A percentile compares a stretch with the other conserved stretches of the same genome.
Conservation (phyloP, 2,113 vertebrate species). For the Lepus timidus region DNA sequence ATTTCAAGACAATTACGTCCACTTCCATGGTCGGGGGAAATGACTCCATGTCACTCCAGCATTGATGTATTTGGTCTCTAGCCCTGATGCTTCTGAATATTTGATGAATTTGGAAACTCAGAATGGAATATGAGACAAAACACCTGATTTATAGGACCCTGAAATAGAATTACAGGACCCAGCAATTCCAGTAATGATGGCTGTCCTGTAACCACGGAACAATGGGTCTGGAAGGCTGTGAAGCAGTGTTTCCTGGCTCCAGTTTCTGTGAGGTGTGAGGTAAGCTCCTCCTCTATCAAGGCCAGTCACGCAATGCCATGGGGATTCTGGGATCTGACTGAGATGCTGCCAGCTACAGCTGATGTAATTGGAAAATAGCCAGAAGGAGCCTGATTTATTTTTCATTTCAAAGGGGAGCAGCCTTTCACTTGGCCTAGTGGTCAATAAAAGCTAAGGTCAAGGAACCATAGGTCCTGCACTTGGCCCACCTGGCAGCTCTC, state of each 20-base stretch:
- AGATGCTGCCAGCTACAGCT: background rate
- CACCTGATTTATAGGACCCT: background rate
- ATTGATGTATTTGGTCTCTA: background rate
- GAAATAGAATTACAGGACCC: background rate
- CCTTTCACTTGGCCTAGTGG: background rate
- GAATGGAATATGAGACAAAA: conserved; percentile 6
- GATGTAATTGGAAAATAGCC: background rate
- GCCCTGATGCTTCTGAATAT: background rate
- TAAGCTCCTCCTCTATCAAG: background rate
- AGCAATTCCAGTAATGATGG: background rate
- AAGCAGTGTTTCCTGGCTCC: conserved; percentile 17
- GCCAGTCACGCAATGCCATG: background rate
- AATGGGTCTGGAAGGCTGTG: background rate
- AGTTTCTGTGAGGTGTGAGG: background rate
- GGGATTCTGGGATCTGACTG: background rate
- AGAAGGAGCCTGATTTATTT: background rate
- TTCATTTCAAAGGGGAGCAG: background rate
- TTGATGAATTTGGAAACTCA: conserved; percentile 6
- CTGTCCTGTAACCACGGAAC: background rate
- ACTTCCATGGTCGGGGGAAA: background rate
- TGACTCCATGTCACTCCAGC: background rate
- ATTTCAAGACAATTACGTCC: background rate
- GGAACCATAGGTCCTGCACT: background rate
- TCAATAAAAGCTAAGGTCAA: background rate
- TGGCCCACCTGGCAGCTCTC: background rate